Evolutionary conservation across 2,113 vertebrate genomes (phyloP).

Genomic region (Calyptomena viridis): DNA sequence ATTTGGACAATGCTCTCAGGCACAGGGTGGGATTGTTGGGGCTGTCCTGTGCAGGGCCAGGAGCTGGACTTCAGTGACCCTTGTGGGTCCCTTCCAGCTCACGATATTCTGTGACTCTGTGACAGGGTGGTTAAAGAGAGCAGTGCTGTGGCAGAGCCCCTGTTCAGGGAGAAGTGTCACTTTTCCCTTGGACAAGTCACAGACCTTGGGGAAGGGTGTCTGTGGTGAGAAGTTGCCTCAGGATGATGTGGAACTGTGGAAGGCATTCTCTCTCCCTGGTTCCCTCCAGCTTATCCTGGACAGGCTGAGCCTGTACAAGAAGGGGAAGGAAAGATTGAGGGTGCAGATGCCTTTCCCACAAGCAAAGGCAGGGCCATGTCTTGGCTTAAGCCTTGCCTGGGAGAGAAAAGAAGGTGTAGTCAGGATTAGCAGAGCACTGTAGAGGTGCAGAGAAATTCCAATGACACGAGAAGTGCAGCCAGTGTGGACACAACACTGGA

Average conservation of each 20-base stretch:
- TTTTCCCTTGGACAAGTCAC: not conserved
- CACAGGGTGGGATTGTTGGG: not conserved
- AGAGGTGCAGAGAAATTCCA: not conserved
- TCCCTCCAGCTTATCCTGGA: not conserved
- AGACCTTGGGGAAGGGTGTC: not conserved
- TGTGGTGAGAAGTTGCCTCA: not conserved
- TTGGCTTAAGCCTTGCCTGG: not conserved
- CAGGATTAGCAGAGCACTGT: not conserved
- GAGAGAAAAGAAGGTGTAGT: not conserved
- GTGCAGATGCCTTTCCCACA: not conserved
- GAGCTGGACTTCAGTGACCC: not conserved
- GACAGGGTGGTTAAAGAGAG: not conserved
- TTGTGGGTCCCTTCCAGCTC: not conserved
- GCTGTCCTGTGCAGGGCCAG: not conserved
- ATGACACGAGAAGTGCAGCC: not conserved
- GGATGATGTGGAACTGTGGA: not conserved
- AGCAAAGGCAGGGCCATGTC: not conserved
- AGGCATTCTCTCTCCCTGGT: not conserved
- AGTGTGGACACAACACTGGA: not conserved
- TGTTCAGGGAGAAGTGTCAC: not conserved
- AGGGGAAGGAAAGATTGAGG: not conserved
- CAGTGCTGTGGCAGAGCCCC: not conserved
- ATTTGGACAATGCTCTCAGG: fast-evolving
- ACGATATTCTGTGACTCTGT: not conserved
- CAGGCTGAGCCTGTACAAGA: not conserved